A percentile compares a stretch with the other conserved stretches of the same genome.
phyloP scores from a whole-genome alignment of 2,797 vertebrate species.

The Psittacula echo region DNA sequence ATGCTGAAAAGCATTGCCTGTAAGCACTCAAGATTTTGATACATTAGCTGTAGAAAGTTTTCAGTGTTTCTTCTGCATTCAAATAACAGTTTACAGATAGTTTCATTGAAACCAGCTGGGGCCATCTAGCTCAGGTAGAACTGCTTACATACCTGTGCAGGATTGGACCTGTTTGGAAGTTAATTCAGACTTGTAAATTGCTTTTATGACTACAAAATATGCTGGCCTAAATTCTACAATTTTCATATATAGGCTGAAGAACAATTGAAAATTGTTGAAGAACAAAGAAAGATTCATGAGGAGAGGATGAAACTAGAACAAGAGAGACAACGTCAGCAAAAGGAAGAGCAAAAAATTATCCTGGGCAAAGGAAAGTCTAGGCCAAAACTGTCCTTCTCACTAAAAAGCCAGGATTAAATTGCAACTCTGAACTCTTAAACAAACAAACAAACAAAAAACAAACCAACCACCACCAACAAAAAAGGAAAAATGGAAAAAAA shows the following conservation, averaged over 20 bases:
- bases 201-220: constrained; percentile 14
- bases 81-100: not conserved
- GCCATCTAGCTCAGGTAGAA: not conserved
- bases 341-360: constrained; percentile 99
- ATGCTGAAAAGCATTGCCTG: not conserved
- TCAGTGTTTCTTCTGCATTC: not conserved
- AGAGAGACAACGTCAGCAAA: constrained; percentile 98
- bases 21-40: not conserved
- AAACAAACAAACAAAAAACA: constrained; percentile 65
- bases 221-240: constrained; percentile 41
- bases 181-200: constrained; percentile 29
- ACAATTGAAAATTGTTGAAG: constrained; percentile 99
- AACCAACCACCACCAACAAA: not conserved
- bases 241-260: constrained; percentile 90
- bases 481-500: constrained; percentile 72
- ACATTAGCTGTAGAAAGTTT: not conserved
- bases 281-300: constrained; percentile 99
- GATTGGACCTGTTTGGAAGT: constrained; percentile 22
- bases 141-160: not conserved
- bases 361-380: constrained; percentile 98
- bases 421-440: constrained; percentile 78
- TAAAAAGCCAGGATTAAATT: constrained; percentile 94
- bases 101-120: not conserved
- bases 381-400: constrained; percentile 96
- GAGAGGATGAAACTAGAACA: constrained; percentile 99